Evolutionary conservation across 2,113 vertebrate genomes (phyloP).

Genomic region (Boulengeromyrus knoepffleri): DNA sequence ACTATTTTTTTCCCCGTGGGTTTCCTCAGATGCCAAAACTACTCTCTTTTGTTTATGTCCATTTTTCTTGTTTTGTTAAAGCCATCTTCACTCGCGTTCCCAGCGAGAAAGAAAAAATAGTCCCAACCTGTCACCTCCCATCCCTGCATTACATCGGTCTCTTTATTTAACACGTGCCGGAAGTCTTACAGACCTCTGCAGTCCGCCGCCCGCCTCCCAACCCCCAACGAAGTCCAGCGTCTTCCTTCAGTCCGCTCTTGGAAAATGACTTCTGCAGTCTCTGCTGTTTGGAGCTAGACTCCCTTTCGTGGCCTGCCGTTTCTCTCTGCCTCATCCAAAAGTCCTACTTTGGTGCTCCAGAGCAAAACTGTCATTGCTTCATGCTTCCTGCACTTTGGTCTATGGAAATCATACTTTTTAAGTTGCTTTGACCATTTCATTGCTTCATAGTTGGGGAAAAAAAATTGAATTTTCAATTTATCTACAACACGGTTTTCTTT

Average conservation of each 20-base stretch:
- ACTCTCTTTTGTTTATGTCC: background rate
- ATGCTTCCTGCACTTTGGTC: background rate
- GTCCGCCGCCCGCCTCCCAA: background rate
- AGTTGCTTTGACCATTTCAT: background rate
- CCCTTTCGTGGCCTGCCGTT: background rate
- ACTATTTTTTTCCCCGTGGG: background rate
- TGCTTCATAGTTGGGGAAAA: background rate
- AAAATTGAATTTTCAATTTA: background rate
- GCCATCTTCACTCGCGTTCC: background rate
- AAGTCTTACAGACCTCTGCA: background rate
- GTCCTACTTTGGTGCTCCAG: background rate
- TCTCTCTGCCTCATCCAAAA: background rate
- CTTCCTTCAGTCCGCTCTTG: background rate
- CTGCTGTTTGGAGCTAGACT: background rate
- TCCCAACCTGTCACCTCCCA: background rate
- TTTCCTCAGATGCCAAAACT: background rate
- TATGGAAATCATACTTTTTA: background rate
- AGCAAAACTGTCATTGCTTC: background rate
- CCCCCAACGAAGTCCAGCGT: background rate
- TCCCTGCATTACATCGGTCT: background rate
- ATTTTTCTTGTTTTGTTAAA: background rate
- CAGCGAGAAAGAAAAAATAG: background rate
- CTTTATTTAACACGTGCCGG: background rate
- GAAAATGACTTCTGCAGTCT: slow-evolving; percentile 2
- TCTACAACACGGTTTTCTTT: background rate